Conservation (phyloP, 64 coral and sea anemone species). For the Montipora capricornis region DNA sequence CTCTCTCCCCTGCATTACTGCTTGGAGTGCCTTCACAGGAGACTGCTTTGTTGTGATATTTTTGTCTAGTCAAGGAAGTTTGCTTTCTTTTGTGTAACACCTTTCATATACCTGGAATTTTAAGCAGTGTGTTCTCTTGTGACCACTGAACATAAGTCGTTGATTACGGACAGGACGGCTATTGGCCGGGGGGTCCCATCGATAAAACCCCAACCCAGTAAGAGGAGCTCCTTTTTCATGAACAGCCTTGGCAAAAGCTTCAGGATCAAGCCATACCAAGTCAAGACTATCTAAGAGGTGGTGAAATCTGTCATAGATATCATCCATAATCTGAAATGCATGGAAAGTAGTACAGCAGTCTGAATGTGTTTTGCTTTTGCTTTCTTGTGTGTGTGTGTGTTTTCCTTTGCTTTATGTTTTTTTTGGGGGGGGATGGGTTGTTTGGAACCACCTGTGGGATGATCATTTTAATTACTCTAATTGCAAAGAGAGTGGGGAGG, state of each 20-base stretch:
- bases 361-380: slow-evolving; percentile 40
- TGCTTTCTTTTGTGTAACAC: slow-evolving; percentile 50
- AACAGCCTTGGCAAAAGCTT: slow-evolving; percentile 22
- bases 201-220: slow-evolving; percentile 37
- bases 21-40: slow-evolving; percentile 58
- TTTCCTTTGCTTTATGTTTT: too few species aligned
- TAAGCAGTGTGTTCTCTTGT: not conserved
- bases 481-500: slow-evolving; percentile 37
- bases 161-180: slow-evolving; percentile 9
- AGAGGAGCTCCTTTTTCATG: slow-evolving; percentile 22
- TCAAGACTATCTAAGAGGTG: slow-evolving; percentile 43
- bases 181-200: slow-evolving; percentile 19
- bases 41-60: slow-evolving; percentile 63
- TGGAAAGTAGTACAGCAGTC: slow-evolving; percentile 59
- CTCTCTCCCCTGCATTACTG: slow-evolving; percentile 43
- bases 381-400: slow-evolving; percentile 8
- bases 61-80: slow-evolving; percentile 65
- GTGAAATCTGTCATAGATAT: slow-evolving; percentile 46
- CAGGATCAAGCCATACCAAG: slow-evolving; percentile 27
- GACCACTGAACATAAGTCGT: slow-evolving; percentile 22
- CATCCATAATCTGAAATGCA: slow-evolving; percentile 40
- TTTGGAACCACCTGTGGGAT: slow-evolving; percentile 64
- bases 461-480: slow-evolving; percentile 59
- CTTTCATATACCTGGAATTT: not conserved
- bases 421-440: slow-evolving; percentile 4